phyloP scores from a whole-genome alignment of 2,888 invertebrate species.

The Metacarcinus magister region DNA sequence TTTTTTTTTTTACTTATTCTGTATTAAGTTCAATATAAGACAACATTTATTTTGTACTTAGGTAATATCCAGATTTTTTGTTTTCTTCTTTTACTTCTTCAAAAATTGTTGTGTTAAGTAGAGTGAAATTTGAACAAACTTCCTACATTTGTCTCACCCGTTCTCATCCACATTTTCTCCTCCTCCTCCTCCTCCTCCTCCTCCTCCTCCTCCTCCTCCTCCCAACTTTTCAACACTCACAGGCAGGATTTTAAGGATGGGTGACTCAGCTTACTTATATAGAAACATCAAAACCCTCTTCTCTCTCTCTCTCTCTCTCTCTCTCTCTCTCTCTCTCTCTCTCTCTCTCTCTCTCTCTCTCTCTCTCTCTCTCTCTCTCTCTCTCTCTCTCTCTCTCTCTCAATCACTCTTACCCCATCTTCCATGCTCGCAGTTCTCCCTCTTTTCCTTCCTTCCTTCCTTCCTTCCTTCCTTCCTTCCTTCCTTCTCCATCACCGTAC shows the following conservation, averaged over 20 bases:
- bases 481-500: not conserved
- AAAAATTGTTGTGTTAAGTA: too few species aligned
- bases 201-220: not conserved
- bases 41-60: too few species aligned
- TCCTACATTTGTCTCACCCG: not conserved
- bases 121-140: too few species aligned
- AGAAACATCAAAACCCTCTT: constrained; percentile 55
- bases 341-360: not conserved
- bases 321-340: constrained; percentile 26
- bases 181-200: not conserved
- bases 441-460: not conserved
- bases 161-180: not conserved
- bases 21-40: too few species aligned
- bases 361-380: not conserved
- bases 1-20: too few species aligned
- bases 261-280: constrained; percentile 52
- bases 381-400: not conserved
- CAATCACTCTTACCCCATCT: not conserved
- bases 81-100: too few species aligned
- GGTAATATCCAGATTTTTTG: too few species aligned
- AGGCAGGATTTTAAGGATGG: constrained; percentile 55
- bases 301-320: constrained; percentile 11
- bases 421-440: not conserved
- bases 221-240: constrained; percentile 6
- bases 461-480: too few species aligned